A percentile compares a stretch with the other conserved stretches of the same genome.
Conservation (phyloP, 2,797 vertebrate genomes). For the Bradypodion ventrale region DNA sequence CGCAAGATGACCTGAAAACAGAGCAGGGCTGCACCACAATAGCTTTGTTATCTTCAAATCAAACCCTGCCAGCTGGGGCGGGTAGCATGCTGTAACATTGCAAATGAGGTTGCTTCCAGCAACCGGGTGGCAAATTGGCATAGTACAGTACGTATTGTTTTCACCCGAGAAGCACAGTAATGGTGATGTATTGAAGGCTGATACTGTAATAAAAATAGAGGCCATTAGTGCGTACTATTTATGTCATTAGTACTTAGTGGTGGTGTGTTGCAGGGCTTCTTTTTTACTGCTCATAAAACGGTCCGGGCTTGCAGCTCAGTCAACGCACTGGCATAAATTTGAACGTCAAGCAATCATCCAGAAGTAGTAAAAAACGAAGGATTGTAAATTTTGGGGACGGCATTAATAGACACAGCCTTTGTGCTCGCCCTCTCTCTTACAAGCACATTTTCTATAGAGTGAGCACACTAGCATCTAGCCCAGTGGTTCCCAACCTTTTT, state of each 20-base stretch:
- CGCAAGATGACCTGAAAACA: constrained; percentile 51
- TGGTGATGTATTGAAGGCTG: constrained; percentile 84
- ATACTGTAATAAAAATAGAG: constrained; percentile 85
- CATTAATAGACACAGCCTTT: constrained; percentile 63
- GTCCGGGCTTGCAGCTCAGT: constrained; percentile 88
- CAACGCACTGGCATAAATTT: constrained; percentile 82
- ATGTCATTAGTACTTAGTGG: constrained; percentile 86
- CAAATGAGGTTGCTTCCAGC: constrained; percentile 53
- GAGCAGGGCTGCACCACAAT: constrained; percentile 30
- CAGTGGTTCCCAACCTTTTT: too few relatives aligned
- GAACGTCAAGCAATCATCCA: constrained; percentile 83
- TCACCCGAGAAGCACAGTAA: constrained; percentile 79
- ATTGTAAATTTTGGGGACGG: constrained; percentile 75
- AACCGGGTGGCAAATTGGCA: constrained; percentile 21
- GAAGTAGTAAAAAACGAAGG: constrained; percentile 92
- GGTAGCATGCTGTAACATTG: constrained; percentile 18
- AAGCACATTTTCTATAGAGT: constrained; percentile 72
- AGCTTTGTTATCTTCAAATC: constrained; percentile 54
- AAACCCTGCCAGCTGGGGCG: constrained; percentile 29
- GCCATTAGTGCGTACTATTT: constrained; percentile 89
- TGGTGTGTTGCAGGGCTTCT: constrained; percentile 85
- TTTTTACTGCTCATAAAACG: constrained; percentile 93
- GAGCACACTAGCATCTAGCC: too few relatives aligned
- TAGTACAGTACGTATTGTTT: constrained; percentile 57
- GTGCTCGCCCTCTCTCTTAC: constrained; percentile 58